Evolutionary conservation across 2,113 vertebrate species (phyloP).

Genomic region (Hypanus sabinus): DNA sequence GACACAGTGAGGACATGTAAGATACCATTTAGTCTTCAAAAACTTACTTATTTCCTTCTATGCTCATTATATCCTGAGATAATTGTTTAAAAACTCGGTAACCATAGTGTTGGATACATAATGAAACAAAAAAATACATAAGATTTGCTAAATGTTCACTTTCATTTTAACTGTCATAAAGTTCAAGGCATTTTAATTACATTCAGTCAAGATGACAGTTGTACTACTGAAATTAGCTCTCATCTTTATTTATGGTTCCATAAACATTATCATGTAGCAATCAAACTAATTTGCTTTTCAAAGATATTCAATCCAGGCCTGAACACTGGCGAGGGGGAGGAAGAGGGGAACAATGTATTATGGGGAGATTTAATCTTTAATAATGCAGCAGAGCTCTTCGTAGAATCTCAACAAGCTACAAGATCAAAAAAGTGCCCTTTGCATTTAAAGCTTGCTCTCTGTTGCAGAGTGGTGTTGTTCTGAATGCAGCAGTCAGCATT

Average conservation of each 20-base stretch:
- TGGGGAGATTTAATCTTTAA: constrained; percentile 25
- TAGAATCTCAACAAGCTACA: not conserved
- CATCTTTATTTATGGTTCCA: constrained; percentile 37
- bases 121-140: not conserved
- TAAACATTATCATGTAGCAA: constrained; percentile 36
- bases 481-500: not conserved
- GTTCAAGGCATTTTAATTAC: constrained; percentile 36
- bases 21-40: not conserved
- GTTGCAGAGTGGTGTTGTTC: not conserved
- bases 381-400: not conserved
- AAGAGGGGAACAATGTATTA: not conserved
- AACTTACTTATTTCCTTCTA: not conserved
- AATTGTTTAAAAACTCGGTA: not conserved
- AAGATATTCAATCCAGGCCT: constrained; percentile 1
- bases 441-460: not conserved
- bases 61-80: not conserved
- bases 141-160: constrained; percentile 11
- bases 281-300: constrained; percentile 38
- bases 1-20: too few relatives aligned
- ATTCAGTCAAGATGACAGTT: constrained; percentile 31
- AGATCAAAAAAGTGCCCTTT: not conserved
- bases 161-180: constrained; percentile 35
- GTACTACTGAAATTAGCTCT: constrained; percentile 31
- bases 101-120: not conserved
- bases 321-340: constrained; percentile 9